Base-by-base conservation (phyloP, 2,888 invertebrate species). In the Watsonalla binaria region DNA sequence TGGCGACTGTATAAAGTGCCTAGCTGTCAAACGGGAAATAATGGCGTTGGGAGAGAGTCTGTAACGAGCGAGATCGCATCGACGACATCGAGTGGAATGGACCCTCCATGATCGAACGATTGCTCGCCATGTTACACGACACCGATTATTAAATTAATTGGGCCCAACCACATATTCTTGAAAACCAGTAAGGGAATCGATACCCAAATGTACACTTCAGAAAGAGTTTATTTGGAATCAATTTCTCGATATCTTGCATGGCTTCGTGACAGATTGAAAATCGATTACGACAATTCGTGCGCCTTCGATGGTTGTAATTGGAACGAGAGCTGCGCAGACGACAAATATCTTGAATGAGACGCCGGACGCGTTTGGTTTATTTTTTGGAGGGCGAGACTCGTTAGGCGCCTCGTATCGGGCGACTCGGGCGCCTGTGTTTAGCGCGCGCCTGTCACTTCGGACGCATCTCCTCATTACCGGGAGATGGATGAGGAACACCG, bases 261-360 rank as follows among this genome's bases (percentile, higher is more conserved):
- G 72, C 66, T 71, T 80, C 81, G 80, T 77, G 78, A 77, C 77
- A 74, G 76, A 76, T 78, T 66, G 60, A 59, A 64, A 72, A 76
- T 81, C 83, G 85, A 84, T 82, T 78, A 74, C 67, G 67, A 62
- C 57, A 68, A 71, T 70, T 84, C 85, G 86, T 84, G 84, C 72
- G 77, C 74, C 71, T 74, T 70, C 76, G 73, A 76, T 74, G 70
- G 14, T 80, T 68, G 76, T 87, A 88, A 87, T 87, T 88, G 87
- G 86, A 80, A 75, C 73, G 72, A 73, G 68, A 74, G 70, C 71
- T 66, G 69, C 63, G 68, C 68, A 54, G 57, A 65, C 74, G 75
- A 78, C 78, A 76, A 77, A 81, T 79, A 80, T 80, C 78, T 79
- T 62, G 73, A 77, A 68, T 69, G 66, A 76, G 68, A 63, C 60